Conservation (phyloP, 2,888 invertebrate species). For the Heliconius hortense region DNA sequence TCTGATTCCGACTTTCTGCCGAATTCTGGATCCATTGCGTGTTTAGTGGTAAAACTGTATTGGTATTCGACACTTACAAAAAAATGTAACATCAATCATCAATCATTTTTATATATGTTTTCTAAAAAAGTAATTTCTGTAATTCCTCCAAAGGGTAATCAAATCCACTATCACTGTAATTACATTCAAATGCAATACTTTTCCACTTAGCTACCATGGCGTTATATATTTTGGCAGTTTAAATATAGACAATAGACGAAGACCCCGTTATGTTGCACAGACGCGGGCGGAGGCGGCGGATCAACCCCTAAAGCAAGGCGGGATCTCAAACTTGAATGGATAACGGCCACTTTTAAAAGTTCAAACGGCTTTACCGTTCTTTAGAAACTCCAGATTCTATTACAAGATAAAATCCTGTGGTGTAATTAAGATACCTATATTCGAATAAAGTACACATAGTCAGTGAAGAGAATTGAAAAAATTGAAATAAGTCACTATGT, state of each 20-base stretch:
- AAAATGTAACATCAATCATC: no score
- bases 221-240: not conserved
- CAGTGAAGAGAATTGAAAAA: not conserved
- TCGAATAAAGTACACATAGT: not conserved
- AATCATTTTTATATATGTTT: not conserved
- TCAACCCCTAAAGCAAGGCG: conserved; percentile 3
- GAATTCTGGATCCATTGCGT: no score
- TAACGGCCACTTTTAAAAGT: conserved; percentile 22
- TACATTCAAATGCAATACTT: not conserved
- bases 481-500: not conserved
- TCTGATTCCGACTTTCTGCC: no score
- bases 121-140: not conserved
- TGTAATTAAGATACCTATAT: not conserved
- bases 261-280: not conserved
- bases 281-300: conserved; percentile 1
- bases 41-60: no score
- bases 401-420: conserved; percentile 10
- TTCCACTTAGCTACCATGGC: not conserved
- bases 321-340: conserved; percentile 15
- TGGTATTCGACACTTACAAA: no score
- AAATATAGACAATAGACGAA: not conserved
- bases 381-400: conserved; percentile 23
- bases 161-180: not conserved
- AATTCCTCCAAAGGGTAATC: not conserved
- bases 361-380: conserved; percentile 19